Percentiles rank a stretch among this genome's conserved stretches.
Conservation (phyloP, 1,140 invertebrate genomes). For the Aphidius ervi region DNA sequence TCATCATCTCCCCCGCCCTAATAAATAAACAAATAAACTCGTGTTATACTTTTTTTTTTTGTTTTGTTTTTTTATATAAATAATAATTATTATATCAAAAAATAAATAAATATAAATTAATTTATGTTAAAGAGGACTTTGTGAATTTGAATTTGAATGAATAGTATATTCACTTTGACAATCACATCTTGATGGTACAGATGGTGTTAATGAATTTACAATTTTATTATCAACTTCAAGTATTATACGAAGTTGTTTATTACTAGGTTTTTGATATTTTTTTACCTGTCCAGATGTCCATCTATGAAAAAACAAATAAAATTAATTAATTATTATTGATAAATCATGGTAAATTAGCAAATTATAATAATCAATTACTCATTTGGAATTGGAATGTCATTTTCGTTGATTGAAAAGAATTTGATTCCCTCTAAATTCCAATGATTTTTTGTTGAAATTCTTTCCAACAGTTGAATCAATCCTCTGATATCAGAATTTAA, state of each 20-base stretch:
- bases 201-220: slow-evolving; percentile 12
- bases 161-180: too few species aligned
- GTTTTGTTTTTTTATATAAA: too few species aligned
- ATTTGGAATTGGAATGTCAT: slow-evolving; percentile 33
- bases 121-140: too few species aligned
- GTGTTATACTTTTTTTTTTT: background rate
- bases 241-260: slow-evolving; percentile 31
- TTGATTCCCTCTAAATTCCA: slow-evolving; percentile 44
- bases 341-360: too few species aligned
- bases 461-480: slow-evolving; percentile 44
- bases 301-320: slow-evolving; percentile 34
- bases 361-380: slow-evolving; percentile 31
- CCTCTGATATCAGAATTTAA: slow-evolving; percentile 44
- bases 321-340: background rate
- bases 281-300: slow-evolving; percentile 39
- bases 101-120: too few species aligned
- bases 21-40: slow-evolving; percentile 15
- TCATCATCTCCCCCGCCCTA: slow-evolving; percentile 23
- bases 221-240: slow-evolving; percentile 26
- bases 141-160: too few species aligned
- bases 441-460: slow-evolving; percentile 36
- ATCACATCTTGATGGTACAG: background rate
- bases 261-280: slow-evolving; percentile 24
- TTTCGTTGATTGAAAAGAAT: slow-evolving; percentile 38
- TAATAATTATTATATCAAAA: too few species aligned